Conservation (phyloP, 2,113 vertebrate genomes). For the Fregetta grallaria region DNA sequence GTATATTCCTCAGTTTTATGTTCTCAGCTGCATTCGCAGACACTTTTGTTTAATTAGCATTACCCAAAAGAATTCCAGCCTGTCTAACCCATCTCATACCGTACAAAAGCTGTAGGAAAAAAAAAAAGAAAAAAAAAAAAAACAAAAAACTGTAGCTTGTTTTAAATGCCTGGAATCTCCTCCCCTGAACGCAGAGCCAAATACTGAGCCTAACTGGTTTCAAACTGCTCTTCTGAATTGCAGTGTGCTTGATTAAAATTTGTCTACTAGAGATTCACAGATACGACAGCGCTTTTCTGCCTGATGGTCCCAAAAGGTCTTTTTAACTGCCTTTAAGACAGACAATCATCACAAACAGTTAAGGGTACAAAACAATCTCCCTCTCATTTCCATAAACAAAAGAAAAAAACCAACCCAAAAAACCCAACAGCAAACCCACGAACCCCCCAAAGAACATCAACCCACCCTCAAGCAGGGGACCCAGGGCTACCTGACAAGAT, state of each 20-base stretch:
- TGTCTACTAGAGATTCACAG: neutral
- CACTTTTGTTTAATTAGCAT: conserved; percentile 9
- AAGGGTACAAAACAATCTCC: neutral
- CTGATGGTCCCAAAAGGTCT: neutral
- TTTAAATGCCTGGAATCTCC: conserved; percentile 23
- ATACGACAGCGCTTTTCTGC: neutral
- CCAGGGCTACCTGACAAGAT: neutral
- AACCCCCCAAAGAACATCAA: neutral
- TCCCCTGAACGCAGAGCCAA: conserved; percentile 6
- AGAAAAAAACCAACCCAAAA: neutral
- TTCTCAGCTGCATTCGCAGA: neutral
- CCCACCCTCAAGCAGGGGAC: neutral
- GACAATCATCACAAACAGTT: neutral
- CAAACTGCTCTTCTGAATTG: conserved; percentile 36
- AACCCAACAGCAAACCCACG: neutral
- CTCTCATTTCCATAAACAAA: neutral
- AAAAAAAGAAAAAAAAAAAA: neutral
- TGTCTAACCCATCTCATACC: neutral
- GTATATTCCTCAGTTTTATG: neutral
- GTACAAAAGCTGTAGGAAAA: neutral
- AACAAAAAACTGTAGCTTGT: neutral
- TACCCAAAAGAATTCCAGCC: neutral
- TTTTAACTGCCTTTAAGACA: neutral
- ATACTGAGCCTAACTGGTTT: neutral
- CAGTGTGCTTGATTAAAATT: conserved; percentile 34